These are phyloP conservation scores for Metallyticus violacea DNA, from an alignment of 2,888 invertebrate species.

Conservation along the genomic window DNA sequence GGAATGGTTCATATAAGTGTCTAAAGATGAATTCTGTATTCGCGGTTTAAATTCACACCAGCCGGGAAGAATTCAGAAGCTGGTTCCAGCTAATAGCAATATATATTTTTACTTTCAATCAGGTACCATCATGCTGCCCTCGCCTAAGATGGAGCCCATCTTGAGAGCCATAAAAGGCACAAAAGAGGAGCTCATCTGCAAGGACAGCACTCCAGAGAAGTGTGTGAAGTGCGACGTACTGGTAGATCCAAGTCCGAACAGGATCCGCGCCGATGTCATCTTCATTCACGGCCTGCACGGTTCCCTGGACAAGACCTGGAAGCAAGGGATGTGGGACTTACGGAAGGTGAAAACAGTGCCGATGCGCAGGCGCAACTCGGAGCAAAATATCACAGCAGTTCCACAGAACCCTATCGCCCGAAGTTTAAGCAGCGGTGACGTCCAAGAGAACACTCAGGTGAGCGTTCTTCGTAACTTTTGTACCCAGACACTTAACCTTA, in stretches of 20 bases:
- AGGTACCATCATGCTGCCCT: constrained; percentile 17
- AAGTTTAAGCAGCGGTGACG: no score
- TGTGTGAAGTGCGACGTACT: constrained; percentile 46
- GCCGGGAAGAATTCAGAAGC: no score
- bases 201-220: constrained; percentile 39
- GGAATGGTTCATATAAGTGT: no score
- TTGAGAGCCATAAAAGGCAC: constrained; percentile 16
- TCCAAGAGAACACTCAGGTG: no score
- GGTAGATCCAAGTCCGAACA: constrained; percentile 40
- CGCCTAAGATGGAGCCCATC: constrained; percentile 24
- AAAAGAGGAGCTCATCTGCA: not conserved
- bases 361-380: not conserved
- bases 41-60: no score
- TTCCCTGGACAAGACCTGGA: constrained; percentile 78
- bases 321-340: constrained; percentile 66
- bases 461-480: no score
- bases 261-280: constrained; percentile 62
- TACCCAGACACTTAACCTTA: no score
- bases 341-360: constrained; percentile 2
- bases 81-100: no score
- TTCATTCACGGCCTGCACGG: constrained; percentile 81
- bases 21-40: no score
- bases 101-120: constrained; percentile 11
- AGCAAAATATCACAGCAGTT: not conserved
- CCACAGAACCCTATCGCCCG: no score